Conservation (phyloP, 2,888 invertebrate genomes). For the Tineola bisselliella region DNA sequence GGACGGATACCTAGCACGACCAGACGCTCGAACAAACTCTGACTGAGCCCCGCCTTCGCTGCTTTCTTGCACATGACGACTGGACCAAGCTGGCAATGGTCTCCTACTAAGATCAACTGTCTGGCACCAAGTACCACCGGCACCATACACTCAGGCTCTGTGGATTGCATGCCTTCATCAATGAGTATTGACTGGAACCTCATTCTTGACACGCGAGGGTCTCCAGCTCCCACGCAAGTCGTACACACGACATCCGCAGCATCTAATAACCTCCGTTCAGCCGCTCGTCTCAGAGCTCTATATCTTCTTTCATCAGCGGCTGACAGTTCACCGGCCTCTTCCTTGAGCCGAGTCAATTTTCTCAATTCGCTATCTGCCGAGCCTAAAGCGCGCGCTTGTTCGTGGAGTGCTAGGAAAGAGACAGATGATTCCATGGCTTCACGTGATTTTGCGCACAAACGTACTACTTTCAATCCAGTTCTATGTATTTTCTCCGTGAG, state of each 20-base stretch:
- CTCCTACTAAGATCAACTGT: slow-evolving; percentile 96
- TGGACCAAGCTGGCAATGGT: slow-evolving; percentile 98
- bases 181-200: slow-evolving; percentile 97
- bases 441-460: slow-evolving; percentile 96
- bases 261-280: slow-evolving; percentile 89
- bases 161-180: slow-evolving; percentile 97
- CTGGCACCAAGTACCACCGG: slow-evolving; percentile 97
- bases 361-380: slow-evolving; percentile 88
- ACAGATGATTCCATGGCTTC: slow-evolving; percentile 99
- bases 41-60: slow-evolving; percentile 94
- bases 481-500: slow-evolving; percentile 98
- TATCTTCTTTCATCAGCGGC: slow-evolving; percentile 63
- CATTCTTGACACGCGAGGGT: slow-evolving; percentile 89
- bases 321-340: slow-evolving; percentile 90
- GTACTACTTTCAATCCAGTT: slow-evolving; percentile 92
- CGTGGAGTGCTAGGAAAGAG: slow-evolving; percentile 94
- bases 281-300: slow-evolving; percentile 86
- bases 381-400: slow-evolving; percentile 95
- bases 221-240: slow-evolving; percentile 98
- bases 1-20: slow-evolving; percentile 98
- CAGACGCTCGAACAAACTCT: slow-evolving; percentile 95
- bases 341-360: slow-evolving; percentile 95
- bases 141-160: slow-evolving; percentile 98
- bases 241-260: slow-evolving; percentile 99
- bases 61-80: slow-evolving; percentile 99